Evolutionary conservation across 1,140 invertebrate genomes (phyloP), one percentile per base, ranked within the genome.

Genomic region (Habropoda laboriosa): DNA sequence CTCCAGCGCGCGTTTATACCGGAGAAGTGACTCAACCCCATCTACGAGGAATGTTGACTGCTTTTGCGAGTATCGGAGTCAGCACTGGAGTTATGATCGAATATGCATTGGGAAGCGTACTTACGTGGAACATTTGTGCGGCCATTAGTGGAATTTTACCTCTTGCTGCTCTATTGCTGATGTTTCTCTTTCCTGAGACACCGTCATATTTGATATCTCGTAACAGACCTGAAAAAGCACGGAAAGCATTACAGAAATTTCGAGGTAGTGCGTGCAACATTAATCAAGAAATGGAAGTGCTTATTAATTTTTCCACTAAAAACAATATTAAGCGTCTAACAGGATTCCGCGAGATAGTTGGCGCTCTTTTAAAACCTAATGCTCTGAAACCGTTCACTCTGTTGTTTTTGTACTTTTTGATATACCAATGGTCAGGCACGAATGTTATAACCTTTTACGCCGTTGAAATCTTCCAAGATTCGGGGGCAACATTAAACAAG

Each of bases 401-500:
- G 13, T 90, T 96, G 0, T 93, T 94, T 5, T 57, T 95, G 0
- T 96, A 96, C 87, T 96, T 96, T 90, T 92, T 96, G 72, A 95
- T 96, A 63, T 96, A 96, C 87, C 96, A 96, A 86, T 96, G 95
- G 93, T 95, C 95, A 42, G 96, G 96, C 0, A 95, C 96, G 3
- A 96, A 97, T 85, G 95, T 96, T 4, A 94, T 97, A 27, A 96
- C 97, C 24, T 97, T 97, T 84, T 97, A 97, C 82, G 95, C 96
- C 1, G 95, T 96, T 7, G 94, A 96, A 80, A 96, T 97, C 5
- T 97, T 97, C 89, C 91, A 95, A 86, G 92, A 94, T 51, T 95
- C 95, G 2, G 95, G 95, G 4, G 93, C 94, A 1, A 91, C 92
- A 3, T 91, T 95, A 18, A 93, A 96, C 80, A 95, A 95, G 58